phyloP scores from a whole-genome alignment of 1,140 invertebrate species.

The Apolygus lucorum region DNA sequence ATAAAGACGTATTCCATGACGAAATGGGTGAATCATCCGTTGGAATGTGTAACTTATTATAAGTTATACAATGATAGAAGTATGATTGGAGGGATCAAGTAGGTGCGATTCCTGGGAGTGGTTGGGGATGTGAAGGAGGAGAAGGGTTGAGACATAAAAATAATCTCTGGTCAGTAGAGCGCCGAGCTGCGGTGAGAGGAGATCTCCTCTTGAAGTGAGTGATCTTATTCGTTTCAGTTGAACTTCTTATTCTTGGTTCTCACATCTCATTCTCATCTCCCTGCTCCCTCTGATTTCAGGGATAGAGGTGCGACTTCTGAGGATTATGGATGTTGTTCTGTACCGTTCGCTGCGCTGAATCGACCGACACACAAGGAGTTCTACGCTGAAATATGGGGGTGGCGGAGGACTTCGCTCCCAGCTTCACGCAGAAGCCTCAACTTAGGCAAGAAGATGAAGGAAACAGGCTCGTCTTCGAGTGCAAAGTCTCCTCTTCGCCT shows the following conservation, averaged over 20 bases:
- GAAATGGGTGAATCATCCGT: too few relatives aligned
- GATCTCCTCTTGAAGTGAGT: constrained; percentile 15
- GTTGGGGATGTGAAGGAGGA: not conserved
- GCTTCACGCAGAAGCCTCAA: constrained; percentile 94
- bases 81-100: not conserved
- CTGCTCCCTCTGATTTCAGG: not conserved
- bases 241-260: not conserved
- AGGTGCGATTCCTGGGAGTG: not conserved
- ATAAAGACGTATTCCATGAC: too few relatives aligned
- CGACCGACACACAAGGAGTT: not conserved
- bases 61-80: not conserved
- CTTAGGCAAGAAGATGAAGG: constrained; percentile 92
- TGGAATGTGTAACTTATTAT: not conserved
- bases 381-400: constrained; percentile 52
- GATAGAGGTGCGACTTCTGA: constrained; percentile 5
- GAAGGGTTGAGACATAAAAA: not conserved
- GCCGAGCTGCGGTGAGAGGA: constrained; percentile 6
- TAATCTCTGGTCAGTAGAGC: constrained; percentile 5
- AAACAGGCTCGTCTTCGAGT: constrained; percentile 91
- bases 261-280: not conserved
- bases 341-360: not conserved
- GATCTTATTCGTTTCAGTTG: not conserved
- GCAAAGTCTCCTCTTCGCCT: constrained; percentile 76
- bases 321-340: constrained; percentile 16
- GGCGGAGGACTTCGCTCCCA: constrained; percentile 89